A percentile compares a stretch with the other conserved stretches of the same genome.
These are phyloP conservation scores for Dermochelys coriacea DNA, from an alignment of 2,797 vertebrate species.

Conservation along the genomic window DNA sequence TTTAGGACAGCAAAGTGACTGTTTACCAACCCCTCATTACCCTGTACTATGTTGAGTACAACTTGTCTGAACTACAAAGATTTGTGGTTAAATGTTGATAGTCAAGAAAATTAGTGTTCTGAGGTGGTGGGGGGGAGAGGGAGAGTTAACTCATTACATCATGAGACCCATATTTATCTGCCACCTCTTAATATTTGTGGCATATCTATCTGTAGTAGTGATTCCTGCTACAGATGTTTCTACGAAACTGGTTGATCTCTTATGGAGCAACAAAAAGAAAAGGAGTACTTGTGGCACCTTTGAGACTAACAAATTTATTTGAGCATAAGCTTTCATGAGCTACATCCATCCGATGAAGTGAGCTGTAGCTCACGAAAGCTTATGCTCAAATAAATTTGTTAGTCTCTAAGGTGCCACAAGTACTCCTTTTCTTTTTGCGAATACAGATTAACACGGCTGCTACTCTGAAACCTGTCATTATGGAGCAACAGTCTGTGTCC, in stretches of 20 bases:
- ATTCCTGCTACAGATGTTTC: background rate
- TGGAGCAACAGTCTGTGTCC: background rate
- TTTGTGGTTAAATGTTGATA: background rate
- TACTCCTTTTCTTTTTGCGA: too few species aligned
- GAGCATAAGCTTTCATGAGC: too few species aligned
- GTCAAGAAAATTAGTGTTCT: background rate
- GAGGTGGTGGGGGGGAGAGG: fast-evolving
- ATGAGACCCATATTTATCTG: background rate
- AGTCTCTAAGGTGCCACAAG: too few species aligned
- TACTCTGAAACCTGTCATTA: too few species aligned
- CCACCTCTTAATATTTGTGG: background rate
- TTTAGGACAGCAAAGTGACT: background rate
- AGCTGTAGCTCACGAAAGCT: too few species aligned
- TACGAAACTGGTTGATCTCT: background rate
- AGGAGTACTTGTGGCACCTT: too few species aligned
- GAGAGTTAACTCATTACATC: background rate
- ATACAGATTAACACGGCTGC: too few species aligned
- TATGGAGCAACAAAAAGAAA: background rate
- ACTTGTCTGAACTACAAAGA: background rate
- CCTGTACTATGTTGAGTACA: background rate
- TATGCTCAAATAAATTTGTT: too few species aligned
- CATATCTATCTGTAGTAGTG: fast-evolving
- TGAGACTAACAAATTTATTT: too few species aligned
- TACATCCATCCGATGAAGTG: too few species aligned
- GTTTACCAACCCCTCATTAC: background rate